Evolutionary conservation across 92 coral and sea anemone genomes (phyloP), one percentile per base, ranked within the genome.

Genomic region (Chrysogorgia sp.): DNA sequence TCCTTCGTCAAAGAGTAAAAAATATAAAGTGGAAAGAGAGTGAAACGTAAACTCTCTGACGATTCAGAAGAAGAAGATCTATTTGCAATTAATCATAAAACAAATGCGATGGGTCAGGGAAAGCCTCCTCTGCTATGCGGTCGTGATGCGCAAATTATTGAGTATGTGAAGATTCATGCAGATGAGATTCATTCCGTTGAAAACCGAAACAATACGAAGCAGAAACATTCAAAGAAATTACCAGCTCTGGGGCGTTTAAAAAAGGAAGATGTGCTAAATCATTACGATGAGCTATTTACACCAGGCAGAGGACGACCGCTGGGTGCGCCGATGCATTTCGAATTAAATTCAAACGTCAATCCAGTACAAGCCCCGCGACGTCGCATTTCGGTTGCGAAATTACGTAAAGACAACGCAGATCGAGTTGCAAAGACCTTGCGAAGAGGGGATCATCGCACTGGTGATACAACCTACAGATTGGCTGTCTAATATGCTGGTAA

Each of bases 391-490:
- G 67, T 85, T 19, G 85, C 89, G 3, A 81, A 80, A 58, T 23
- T 82, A 58, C 58, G 37, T 29, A 49, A 59, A 29, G 85, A 45
- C 30, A 85, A 85, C 12, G 74, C 79, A 64, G 85, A 75, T n/a
- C n/a, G n/a, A n/a, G 75, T 53, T 69, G 63, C n/a, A 34, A 60
- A 68, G 31, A 56, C 72, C 34, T 23, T 52, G 52, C 71, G 77
- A 81, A 43, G 76, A 72, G 71, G 85, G 85, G 19, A 75, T 69
- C 20, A 58, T 85, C 34, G 40, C 49, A 47, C 68, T 68, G 20
- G 82, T 85, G 30, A 68, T 33, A 19, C 81, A 85, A 64, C 89
- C 89, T 21, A 85, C 82, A 53, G 57, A 68, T 22, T 80, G 85
- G 82, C 77, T 76, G 74, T 85, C 83, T 14, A 81, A 72, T 33